phyloP scores from a whole-genome alignment of 2,888 invertebrate genomes.

The Deilephila porcellus region DNA sequence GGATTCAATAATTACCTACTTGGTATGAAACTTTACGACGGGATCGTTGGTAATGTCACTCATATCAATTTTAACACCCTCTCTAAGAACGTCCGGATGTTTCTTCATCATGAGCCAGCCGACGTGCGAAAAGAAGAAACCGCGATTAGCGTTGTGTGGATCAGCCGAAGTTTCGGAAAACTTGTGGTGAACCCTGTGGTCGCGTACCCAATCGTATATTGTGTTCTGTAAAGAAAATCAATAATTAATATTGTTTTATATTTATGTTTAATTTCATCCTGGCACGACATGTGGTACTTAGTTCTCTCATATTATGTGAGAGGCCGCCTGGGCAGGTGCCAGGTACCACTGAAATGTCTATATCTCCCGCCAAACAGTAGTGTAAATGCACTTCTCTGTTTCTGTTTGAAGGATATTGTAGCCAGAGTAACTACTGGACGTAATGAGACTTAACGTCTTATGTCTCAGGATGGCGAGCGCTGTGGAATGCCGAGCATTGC shows the following conservation, averaged over 20 bases:
- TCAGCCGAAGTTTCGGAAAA: constrained; percentile 92
- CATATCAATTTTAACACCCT: constrained; percentile 92
- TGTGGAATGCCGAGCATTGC: too few species aligned
- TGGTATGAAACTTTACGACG: constrained; percentile 90
- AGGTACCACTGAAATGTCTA: too few species aligned
- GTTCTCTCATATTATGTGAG: too few species aligned
- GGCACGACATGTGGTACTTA: too few species aligned
- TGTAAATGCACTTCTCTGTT: too few species aligned
- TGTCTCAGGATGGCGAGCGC: too few species aligned
- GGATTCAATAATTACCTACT: constrained; percentile 73
- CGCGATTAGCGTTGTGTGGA: constrained; percentile 91
- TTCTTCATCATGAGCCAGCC: constrained; percentile 97
- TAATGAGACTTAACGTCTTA: too few species aligned
- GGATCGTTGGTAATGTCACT: constrained; percentile 92
- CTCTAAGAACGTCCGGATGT: constrained; percentile 92
- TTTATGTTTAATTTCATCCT: too few species aligned
- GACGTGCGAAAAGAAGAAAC: constrained; percentile 96
- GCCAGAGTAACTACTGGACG: too few species aligned
- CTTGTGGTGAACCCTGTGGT: constrained; percentile 91
- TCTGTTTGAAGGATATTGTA: too few species aligned
- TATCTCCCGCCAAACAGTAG: too few species aligned
- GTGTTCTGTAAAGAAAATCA: constrained; percentile 81
- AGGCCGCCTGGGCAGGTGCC: too few species aligned
- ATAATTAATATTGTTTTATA: background rate
- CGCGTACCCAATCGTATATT: constrained; percentile 89